These are phyloP conservation scores for Araneus ventricosus DNA, from an alignment of 1,140 invertebrate species.

Conservation along the genomic window DNA sequence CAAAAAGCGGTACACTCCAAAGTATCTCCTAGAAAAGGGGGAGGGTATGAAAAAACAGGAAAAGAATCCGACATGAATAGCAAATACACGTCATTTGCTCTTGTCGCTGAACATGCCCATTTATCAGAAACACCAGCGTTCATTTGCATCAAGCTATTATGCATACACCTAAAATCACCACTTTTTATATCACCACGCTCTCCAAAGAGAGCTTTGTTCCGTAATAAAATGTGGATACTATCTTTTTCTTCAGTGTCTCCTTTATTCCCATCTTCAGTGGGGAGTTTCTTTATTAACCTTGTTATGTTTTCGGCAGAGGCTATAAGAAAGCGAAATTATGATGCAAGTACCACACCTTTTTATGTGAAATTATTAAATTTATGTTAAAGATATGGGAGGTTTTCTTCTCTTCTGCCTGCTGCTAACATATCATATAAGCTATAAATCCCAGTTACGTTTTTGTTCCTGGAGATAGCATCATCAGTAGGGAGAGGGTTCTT, in stretches of 20 bases:
- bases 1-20: constrained; percentile 55
- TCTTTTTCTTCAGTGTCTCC: constrained; percentile 18
- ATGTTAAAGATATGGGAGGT: constrained; percentile 46
- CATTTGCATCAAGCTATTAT: constrained; percentile 67
- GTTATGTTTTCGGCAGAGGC: constrained; percentile 28
- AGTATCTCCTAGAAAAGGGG: background rate
- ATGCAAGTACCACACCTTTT: constrained; percentile 33
- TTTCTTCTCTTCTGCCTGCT: background rate
- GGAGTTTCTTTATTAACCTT: constrained; percentile 63
- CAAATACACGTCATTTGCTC: constrained; percentile 64
- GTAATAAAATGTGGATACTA: constrained; percentile 34
- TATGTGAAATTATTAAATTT: constrained; percentile 68
- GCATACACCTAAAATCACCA: constrained; percentile 70
- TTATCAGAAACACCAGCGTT: constrained; percentile 51
- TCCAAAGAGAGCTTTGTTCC: constrained; percentile 59
- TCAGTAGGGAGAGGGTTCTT: background rate
- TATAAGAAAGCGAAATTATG: constrained; percentile 53
- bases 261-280: background rate
- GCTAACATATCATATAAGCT: background rate
- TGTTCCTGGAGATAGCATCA: background rate
- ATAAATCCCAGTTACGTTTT: background rate
- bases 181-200: constrained; percentile 41
- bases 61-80: constrained; percentile 58
- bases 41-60: background rate
- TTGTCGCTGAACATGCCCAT: constrained; percentile 52